These are phyloP conservation scores for Tachypleus tridentatus DNA, from an alignment of 1,140 invertebrate species.

Conservation along the genomic window DNA sequence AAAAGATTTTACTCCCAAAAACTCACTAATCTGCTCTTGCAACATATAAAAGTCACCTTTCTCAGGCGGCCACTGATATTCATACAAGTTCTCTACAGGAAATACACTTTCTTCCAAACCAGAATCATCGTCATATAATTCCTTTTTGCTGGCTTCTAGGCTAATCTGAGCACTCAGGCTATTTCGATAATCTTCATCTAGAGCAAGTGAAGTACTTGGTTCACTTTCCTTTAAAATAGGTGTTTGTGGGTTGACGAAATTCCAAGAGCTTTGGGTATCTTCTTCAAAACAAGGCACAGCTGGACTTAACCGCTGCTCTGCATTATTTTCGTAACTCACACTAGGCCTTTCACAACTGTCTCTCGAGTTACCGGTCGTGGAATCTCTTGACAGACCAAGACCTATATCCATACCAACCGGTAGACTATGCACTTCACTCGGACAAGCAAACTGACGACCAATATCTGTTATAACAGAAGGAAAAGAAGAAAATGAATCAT, in stretches of 20 bases:
- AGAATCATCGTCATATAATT: slow-evolving; percentile 10
- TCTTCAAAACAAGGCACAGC: slow-evolving; percentile 18
- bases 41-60: slow-evolving; percentile 65
- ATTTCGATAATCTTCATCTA: slow-evolving; percentile 7
- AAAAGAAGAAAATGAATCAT: too few species aligned
- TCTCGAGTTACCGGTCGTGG: too few species aligned
- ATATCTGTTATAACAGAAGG: too few species aligned
- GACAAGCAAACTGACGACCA: too few species aligned
- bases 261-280: slow-evolving; percentile 23
- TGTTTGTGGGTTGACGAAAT: slow-evolving; percentile 9
- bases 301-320: too few species aligned
- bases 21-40: slow-evolving; percentile 86
- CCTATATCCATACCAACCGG: too few species aligned
- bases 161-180: slow-evolving; percentile 6
- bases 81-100: slow-evolving; percentile 59
- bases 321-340: too few species aligned
- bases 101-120: background rate
- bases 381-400: too few species aligned
- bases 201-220: background rate
- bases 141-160: slow-evolving; percentile 7
- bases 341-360: too few species aligned
- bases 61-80: slow-evolving; percentile 77
- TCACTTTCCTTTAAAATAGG: slow-evolving; percentile 5
- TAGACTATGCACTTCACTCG: too few species aligned
- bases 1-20: slow-evolving; percentile 84